Evolutionary conservation across 2,888 invertebrate genomes (phyloP).

Genomic region (Carpatolechia fugitivella): DNA sequence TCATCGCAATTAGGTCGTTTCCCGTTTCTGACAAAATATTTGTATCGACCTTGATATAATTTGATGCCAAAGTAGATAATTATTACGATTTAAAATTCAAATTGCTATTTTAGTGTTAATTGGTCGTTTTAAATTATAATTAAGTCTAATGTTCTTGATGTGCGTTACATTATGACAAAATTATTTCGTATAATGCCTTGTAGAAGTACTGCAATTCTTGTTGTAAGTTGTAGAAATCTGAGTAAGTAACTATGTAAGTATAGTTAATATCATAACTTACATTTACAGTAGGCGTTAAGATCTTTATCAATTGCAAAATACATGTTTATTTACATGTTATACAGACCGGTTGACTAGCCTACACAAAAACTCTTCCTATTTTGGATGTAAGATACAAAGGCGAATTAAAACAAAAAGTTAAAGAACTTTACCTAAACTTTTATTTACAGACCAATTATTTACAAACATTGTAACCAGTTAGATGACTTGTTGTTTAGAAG

Average conservation of each 20-base stretch:
- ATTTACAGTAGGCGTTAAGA: background rate
- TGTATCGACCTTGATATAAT: conserved; percentile 27
- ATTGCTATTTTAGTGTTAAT: conserved; percentile 35
- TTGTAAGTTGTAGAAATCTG: background rate
- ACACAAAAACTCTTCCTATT: conserved; percentile 5
- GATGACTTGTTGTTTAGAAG: conserved; percentile 30
- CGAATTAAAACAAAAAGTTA: conserved; percentile 5
- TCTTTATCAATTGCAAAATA: background rate
- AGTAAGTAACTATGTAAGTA: background rate
- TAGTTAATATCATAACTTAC: too few relatives aligned
- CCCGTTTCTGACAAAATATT: conserved; percentile 21
- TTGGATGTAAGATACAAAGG: background rate
- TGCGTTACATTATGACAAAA: conserved; percentile 3
- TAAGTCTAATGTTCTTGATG: conserved; percentile 19
- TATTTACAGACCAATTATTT: conserved; percentile 45
- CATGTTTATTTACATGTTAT: too few relatives aligned
- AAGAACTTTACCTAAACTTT: conserved; percentile 24
- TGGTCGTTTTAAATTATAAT: conserved; percentile 33
- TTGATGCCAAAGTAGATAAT: conserved; percentile 23
- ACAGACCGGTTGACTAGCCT: too few relatives aligned
- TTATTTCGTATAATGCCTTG: background rate
- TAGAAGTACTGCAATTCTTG: background rate
- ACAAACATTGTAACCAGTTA: conserved; percentile 23
- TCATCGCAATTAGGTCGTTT: conserved; percentile 20
- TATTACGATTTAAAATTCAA: conserved; percentile 23